Evolutionary conservation across 2,113 vertebrate genomes (phyloP).

Genomic region (Nipponia nippon): DNA sequence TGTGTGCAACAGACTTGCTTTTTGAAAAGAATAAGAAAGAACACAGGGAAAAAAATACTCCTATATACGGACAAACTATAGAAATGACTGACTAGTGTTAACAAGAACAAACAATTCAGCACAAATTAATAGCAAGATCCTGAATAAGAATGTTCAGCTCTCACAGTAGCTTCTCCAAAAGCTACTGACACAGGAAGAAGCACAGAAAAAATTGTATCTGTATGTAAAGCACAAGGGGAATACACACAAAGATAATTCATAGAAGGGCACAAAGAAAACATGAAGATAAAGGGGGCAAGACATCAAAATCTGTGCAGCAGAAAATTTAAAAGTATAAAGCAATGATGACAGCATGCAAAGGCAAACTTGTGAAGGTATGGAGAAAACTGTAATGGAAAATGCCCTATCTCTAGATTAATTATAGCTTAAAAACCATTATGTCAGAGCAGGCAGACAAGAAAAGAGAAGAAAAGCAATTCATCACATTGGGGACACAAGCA

Average conservation of each 20-base stretch:
- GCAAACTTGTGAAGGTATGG: not conserved
- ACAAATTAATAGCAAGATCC: not conserved
- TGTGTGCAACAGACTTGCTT: not conserved
- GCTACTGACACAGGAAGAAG: not conserved
- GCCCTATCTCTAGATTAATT: slow-evolving; percentile 8
- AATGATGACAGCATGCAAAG: not conserved
- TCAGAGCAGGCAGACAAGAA: not conserved
- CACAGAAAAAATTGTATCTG: not conserved
- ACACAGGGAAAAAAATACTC: not conserved
- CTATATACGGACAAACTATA: not conserved
- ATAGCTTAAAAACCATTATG: not conserved
- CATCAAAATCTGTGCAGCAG: not conserved
- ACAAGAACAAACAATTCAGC: not conserved
- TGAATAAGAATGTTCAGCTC: not conserved
- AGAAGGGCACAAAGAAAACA: not conserved
- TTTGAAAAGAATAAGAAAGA: not conserved
- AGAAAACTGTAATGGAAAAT: not conserved
- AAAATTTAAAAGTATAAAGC: not conserved
- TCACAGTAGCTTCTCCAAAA: not conserved
- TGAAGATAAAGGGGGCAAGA: not conserved
- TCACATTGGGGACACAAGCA: not conserved
- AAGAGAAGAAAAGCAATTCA: not conserved
- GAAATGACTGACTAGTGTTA: not conserved
- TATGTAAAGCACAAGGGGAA: not conserved
- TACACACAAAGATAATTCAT: not conserved